A percentile compares a stretch with the other conserved stretches of the same genome.
These are phyloP conservation scores for Phania funesta DNA, from an alignment of 2,888 invertebrate genomes.

Conservation along the genomic window DNA sequence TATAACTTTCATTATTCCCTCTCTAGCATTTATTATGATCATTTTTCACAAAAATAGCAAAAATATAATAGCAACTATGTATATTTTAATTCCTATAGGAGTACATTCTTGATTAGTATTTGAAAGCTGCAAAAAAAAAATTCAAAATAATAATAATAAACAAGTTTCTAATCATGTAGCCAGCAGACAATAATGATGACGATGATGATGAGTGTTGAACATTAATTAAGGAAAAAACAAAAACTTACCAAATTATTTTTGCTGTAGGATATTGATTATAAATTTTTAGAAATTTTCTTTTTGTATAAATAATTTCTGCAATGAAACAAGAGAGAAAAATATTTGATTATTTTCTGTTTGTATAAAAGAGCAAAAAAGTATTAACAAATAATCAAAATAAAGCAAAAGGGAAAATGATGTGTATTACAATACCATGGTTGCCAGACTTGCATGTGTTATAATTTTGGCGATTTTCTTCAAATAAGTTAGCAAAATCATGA, in stretches of 20 bases:
- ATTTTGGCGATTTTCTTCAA: too few relatives aligned
- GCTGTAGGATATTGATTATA: not conserved
- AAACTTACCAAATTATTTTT: constrained; percentile 40
- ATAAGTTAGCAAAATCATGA: too few relatives aligned
- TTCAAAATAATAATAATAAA: not conserved
- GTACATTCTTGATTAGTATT: not conserved
- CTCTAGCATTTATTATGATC: not conserved
- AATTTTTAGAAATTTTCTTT: not conserved
- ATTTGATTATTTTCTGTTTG: not conserved
- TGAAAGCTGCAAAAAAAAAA: not conserved
- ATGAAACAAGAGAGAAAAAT: constrained; percentile 17
- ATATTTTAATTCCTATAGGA: constrained; percentile 4
- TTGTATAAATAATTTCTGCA: constrained; percentile 16
- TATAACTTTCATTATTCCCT: not conserved
- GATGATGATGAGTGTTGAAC: not conserved
- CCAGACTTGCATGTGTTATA: too few relatives aligned
- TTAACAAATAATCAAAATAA: too few relatives aligned
- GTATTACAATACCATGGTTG: too few relatives aligned
- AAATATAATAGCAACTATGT: not conserved
- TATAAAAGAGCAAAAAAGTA: not conserved
- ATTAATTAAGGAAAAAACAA: constrained; percentile 4
- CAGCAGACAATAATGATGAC: not conserved
- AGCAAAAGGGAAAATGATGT: too few relatives aligned
- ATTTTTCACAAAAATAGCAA: not conserved
- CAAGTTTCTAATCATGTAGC: not conserved